Percentiles rank a stretch among this genome's conserved stretches.
phyloP scores from a whole-genome alignment of 2,888 invertebrate genomes.

The Phalangium opilio region DNA sequence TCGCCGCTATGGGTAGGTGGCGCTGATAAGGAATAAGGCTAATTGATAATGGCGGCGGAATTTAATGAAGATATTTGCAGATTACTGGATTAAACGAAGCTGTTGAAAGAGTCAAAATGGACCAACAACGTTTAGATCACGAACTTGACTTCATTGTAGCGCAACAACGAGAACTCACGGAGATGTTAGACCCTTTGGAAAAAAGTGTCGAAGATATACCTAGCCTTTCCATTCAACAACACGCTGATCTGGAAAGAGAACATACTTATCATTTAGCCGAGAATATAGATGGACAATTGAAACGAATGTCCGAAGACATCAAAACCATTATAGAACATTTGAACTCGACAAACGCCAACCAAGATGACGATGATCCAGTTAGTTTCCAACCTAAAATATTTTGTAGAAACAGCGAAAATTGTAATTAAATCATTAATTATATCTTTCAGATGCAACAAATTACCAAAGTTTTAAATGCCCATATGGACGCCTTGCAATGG shows the following conservation, averaged over 20 bases:
- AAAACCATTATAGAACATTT: constrained; percentile 89
- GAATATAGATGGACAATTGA: constrained; percentile 75
- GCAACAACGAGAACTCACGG: constrained; percentile 83
- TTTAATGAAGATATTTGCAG: constrained; percentile 28
- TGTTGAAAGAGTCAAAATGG: constrained; percentile 52
- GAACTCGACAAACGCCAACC: constrained; percentile 61
- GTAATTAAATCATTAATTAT: neutral
- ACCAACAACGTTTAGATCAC: constrained; percentile 47
- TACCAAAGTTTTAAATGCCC: constrained; percentile 82
- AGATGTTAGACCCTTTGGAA: constrained; percentile 68
- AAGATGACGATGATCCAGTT: constrained; percentile 65
- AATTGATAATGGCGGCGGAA: no score
- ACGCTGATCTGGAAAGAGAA: constrained; percentile 70
- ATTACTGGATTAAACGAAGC: constrained; percentile 70
- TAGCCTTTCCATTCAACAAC: constrained; percentile 28
- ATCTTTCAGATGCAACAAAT: constrained; percentile 63
- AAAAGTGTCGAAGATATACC: constrained; percentile 41
- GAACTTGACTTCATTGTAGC: constrained; percentile 83
- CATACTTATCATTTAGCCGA: constrained; percentile 82
- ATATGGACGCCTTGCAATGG: constrained; percentile 92
- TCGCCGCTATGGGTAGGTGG: no score
- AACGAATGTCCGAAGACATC: constrained; percentile 85
- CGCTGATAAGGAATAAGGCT: no score
- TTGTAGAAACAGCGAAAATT: neutral
- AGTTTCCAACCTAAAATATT: constrained; percentile 25